Evolutionary conservation across 1,140 invertebrate species (phyloP).

Genomic region (Drosophila sp.): DNA sequence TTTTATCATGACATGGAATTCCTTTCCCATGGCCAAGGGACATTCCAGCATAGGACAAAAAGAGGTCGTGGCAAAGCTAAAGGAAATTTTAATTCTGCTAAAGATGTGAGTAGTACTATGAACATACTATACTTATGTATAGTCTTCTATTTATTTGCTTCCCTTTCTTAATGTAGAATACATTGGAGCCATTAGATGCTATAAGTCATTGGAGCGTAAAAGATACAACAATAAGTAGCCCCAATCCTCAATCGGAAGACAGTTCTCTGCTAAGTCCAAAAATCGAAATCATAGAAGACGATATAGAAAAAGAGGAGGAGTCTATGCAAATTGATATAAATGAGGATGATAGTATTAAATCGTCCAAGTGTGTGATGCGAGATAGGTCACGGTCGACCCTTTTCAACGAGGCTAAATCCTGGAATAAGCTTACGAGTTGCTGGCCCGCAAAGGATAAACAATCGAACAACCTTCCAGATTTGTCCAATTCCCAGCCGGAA

Average conservation of each 20-base stretch:
- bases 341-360: constrained; percentile 20
- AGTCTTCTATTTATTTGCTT: not conserved
- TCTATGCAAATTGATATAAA: constrained; percentile 11
- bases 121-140: not conserved
- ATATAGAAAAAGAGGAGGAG: constrained; percentile 21
- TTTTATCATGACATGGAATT: constrained; percentile 83
- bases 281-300: constrained; percentile 64
- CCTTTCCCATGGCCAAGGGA: constrained; percentile 62
- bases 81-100: not conserved
- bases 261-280: constrained; percentile 59
- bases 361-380: constrained; percentile 13
- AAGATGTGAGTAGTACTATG: constrained; percentile 26
- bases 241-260: constrained; percentile 26
- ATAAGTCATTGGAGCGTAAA: constrained; percentile 23
- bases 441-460: not conserved
- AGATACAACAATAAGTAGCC: constrained; percentile 8
- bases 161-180: constrained; percentile 11
- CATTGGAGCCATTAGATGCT: constrained; percentile 34
- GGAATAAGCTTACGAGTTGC: not conserved
- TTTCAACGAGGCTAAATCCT: not conserved
- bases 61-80: constrained; percentile 31
- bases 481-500: not conserved
- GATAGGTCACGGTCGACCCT: not conserved
- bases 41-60: constrained; percentile 50
- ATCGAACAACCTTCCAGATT: not conserved